Base-by-base conservation (phyloP, 2,113 vertebrate genomes). In the Meles meles region DNA sequence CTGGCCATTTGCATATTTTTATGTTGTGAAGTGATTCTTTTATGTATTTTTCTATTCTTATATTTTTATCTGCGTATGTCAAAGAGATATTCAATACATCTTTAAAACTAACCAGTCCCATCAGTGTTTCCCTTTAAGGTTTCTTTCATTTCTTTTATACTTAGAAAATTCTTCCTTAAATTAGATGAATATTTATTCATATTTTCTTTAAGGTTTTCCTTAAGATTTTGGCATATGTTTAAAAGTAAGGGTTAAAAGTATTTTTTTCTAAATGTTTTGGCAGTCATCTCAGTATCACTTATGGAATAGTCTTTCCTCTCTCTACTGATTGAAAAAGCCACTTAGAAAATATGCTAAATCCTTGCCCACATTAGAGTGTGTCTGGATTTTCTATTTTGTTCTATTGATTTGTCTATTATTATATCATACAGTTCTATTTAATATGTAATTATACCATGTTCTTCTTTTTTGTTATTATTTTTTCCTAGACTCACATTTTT, bases 81-180 rank as follows among this genome's bases (percentile, higher is more conserved):
- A 88, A 86, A 76, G 3, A 11, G 79, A 76, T 47, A 94, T 10
- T n/a, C 42, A 59, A 89, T 59, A 57, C 20, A 57, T 57, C 67
- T 85, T 91, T 96, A 72, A 93, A 72, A 29, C 37, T 93, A 83
- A 91, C 49, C 25, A 55, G 29, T 89, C 42, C 27, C 83, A 63
- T n/a, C 69, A 79, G 3, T 80, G 61, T 96, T 93, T 93, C 67
- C 25, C 31, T 55, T 90, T 90, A 86, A 79, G 17, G 12, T 76
- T 95, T 96, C 67, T 96, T 63, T 94, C 23, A 83, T 85, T 88
- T 25, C 20, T 77, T 95, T 97, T 93, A 67, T 96, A 79, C 29
- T 94, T 76, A 76, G 42, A 95, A 93, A 93, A 93, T 69, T 74
- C 13, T 82, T 90, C 29, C 34, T 57, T 74, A 57, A 69, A 67